Evolutionary conservation across 2,797 vertebrate species (phyloP).

Genomic region (Lophius americanus): DNA sequence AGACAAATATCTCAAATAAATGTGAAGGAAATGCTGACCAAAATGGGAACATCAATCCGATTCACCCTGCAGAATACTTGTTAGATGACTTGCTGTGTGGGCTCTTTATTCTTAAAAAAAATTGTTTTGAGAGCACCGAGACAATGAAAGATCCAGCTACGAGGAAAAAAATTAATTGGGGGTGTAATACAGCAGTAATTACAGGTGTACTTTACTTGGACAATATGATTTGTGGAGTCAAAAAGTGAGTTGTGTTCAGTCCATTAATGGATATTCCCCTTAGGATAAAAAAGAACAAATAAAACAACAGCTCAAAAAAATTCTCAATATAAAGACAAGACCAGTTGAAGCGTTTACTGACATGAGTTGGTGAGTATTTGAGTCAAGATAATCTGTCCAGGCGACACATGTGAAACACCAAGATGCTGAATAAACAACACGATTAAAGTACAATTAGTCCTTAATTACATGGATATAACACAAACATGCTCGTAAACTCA

Average conservation of each 20-base stretch:
- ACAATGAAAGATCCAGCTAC: neutral
- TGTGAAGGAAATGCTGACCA: slow-evolving; percentile 6
- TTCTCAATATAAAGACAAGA: neutral
- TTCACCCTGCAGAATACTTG: slow-evolving; percentile 19
- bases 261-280: neutral
- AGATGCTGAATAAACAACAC: no score
- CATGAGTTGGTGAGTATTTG: no score
- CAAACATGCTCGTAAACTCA: no score
- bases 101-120: no score
- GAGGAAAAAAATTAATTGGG: neutral
- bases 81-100: neutral
- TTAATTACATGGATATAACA: no score
- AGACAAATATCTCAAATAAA: slow-evolving; percentile 29
- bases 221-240: slow-evolving; percentile 2
- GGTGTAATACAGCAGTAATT: slow-evolving; percentile 21
- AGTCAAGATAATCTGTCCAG: no score
- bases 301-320: neutral
- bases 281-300: neutral
- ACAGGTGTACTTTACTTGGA: neutral
- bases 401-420: no score
- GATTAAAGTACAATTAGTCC: no score
- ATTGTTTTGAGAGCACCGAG: neutral
- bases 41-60: slow-evolving; percentile 30
- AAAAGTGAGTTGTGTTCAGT: neutral
- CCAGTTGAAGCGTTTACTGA: no score